Evolutionary conservation across 2,888 invertebrate species (phyloP).

Genomic region (Lepetodrilus schrolli): DNA sequence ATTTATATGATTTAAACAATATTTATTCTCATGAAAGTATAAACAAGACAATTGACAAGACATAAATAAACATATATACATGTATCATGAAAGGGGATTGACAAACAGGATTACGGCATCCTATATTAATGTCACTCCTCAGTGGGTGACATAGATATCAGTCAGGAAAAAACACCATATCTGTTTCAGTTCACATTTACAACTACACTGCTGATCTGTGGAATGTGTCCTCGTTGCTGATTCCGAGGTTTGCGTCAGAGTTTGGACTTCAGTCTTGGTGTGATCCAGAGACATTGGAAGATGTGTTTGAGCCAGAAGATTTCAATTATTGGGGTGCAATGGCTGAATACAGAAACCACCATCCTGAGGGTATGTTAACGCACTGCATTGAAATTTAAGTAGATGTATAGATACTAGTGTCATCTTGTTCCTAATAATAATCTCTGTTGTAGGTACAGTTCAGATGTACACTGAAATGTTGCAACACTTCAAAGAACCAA

Average conservation of each 20-base stretch:
- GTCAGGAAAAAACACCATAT: too few species aligned
- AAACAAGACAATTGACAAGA: too few species aligned
- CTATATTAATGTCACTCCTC: too few species aligned
- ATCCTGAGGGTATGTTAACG: constrained; percentile 82
- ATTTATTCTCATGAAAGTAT: too few species aligned
- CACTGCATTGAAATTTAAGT: too few species aligned
- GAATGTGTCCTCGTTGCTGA: constrained; percentile 85
- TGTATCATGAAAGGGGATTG: too few species aligned
- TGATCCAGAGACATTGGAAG: constrained; percentile 80
- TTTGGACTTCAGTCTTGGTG: constrained; percentile 96
- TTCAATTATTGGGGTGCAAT: constrained; percentile 78
- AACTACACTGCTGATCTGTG: constrained; percentile 88
- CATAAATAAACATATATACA: too few species aligned
- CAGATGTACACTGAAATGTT: constrained; percentile 53
- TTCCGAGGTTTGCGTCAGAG: constrained; percentile 92
- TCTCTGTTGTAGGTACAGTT: constrained; percentile 45
- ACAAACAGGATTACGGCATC: too few species aligned
- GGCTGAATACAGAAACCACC: constrained; percentile 89
- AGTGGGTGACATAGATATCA: too few species aligned
- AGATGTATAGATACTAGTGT: too few species aligned
- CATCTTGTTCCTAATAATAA: background rate
- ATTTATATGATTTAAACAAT: too few species aligned
- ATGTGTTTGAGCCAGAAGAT: constrained; percentile 75
- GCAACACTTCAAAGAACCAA: constrained; percentile 50
- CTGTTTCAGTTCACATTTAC: constrained; percentile 89